These are phyloP conservation scores for Volucella zonaria DNA, from an alignment of 2,888 invertebrate genomes.

Conservation along the genomic window DNA sequence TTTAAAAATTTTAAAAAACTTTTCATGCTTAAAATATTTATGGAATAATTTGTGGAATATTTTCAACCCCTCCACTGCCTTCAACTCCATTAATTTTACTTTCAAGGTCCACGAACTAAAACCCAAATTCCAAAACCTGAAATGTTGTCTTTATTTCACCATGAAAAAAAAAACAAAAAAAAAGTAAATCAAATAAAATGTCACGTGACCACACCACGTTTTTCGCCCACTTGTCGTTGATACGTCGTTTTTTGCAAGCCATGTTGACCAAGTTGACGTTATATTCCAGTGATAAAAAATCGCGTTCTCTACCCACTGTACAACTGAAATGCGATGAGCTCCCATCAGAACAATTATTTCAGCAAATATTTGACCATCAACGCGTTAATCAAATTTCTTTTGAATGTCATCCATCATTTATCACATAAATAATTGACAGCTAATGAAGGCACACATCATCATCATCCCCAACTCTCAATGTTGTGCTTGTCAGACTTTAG, in stretches of 20 bases:
- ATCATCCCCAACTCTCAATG: background rate
- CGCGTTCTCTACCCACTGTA: background rate
- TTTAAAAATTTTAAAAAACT: too few species aligned
- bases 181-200: background rate
- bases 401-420: slow-evolving; percentile 55
- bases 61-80: too few species aligned
- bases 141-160: background rate
- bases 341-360: slow-evolving; percentile 8
- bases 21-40: too few species aligned
- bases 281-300: slow-evolving; percentile 2
- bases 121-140: background rate
- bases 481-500: too few species aligned
- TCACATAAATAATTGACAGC: slow-evolving; percentile 39
- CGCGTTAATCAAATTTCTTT: slow-evolving; percentile 39
- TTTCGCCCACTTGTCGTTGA: background rate
- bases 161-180: background rate
- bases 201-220: slow-evolving; percentile 22
- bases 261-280: too few species aligned
- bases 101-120: background rate
- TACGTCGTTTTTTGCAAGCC: background rate
- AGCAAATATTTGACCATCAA: slow-evolving; percentile 44
- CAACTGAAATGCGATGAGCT: background rate
- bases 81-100: too few species aligned
- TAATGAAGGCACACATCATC: slow-evolving; percentile 1
- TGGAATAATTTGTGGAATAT: too few species aligned